These are phyloP conservation scores for Drosophila mercatorum DNA, from an alignment of 2,888 invertebrate genomes.

Conservation along the genomic window DNA sequence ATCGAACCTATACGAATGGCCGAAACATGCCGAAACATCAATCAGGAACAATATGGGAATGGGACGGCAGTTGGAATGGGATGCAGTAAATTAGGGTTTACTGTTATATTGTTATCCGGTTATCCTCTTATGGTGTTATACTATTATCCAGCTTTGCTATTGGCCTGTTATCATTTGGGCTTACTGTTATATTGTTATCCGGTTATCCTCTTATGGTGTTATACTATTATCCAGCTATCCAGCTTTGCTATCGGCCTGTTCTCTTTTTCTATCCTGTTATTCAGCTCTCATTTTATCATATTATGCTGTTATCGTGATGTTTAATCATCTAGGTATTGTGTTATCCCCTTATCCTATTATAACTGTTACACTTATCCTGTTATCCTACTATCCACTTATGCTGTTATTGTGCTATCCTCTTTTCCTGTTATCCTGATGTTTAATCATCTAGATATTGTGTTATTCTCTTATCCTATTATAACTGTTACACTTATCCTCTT, in stretches of 20 bases:
- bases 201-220: neutral
- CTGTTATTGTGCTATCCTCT: neutral
- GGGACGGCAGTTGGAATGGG: too few relatives aligned
- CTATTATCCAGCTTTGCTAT: neutral
- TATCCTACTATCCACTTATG: neutral
- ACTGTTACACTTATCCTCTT: neutral
- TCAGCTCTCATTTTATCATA: neutral
- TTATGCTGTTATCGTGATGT: neutral
- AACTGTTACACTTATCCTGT: neutral
- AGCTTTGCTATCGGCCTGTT: neutral
- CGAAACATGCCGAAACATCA: neutral
- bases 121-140: neutral
- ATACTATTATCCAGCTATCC: neutral
- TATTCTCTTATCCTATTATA: neutral
- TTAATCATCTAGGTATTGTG: too few relatives aligned
- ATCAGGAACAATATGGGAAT: neutral
- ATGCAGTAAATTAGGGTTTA: neutral
- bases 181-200: neutral
- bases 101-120: neutral
- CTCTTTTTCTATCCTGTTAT: neutral
- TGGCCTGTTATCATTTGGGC: neutral
- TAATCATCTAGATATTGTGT: neutral
- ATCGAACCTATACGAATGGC: neutral
- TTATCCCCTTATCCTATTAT: too few relatives aligned
- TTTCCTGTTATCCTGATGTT: neutral